Conservation (phyloP, 2,888 invertebrate genomes). For the Orthosia incerta region DNA sequence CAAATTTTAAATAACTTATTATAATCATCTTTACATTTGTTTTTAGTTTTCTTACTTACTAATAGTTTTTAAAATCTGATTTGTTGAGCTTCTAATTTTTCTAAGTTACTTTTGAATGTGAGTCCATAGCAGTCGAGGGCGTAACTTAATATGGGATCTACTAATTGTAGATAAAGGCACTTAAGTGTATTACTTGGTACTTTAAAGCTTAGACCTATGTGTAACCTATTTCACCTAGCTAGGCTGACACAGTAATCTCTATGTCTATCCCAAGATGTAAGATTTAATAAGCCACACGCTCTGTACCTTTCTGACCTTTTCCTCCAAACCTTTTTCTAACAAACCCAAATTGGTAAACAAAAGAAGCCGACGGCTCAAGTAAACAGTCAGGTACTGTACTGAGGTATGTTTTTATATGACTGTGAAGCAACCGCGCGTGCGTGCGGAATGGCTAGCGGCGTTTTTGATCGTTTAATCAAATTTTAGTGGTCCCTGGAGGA, state of each 20-base stretch:
- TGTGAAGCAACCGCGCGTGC: slow-evolving; percentile 65
- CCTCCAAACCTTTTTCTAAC: background rate
- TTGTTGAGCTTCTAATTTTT: too few relatives aligned
- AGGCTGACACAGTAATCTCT: background rate
- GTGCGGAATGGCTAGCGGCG: slow-evolving; percentile 63
- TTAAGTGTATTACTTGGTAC: too few relatives aligned
- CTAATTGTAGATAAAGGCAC: too few relatives aligned
- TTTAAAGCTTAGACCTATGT: too few relatives aligned
- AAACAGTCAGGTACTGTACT: slow-evolving; percentile 18
- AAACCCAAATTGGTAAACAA: slow-evolving; percentile 40
- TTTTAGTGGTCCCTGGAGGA: slow-evolving; percentile 53
- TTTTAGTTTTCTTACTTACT: too few relatives aligned
- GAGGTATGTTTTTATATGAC: slow-evolving; percentile 56
- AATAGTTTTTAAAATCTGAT: too few relatives aligned
- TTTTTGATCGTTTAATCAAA: slow-evolving; percentile 73
- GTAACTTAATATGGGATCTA: too few relatives aligned
- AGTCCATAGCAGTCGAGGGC: too few relatives aligned
- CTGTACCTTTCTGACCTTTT: background rate
- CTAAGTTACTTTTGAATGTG: too few relatives aligned
- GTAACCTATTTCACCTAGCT: background rate
- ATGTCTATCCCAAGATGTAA: background rate
- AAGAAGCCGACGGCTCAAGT: slow-evolving; percentile 37
- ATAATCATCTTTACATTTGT: too few relatives aligned
- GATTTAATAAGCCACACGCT: background rate
- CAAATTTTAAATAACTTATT: too few relatives aligned